Percentiles rank a stretch among this genome's conserved stretches.
phyloP scores from a whole-genome alignment of 2,113 vertebrate genomes.

The Scomber scombrus region DNA sequence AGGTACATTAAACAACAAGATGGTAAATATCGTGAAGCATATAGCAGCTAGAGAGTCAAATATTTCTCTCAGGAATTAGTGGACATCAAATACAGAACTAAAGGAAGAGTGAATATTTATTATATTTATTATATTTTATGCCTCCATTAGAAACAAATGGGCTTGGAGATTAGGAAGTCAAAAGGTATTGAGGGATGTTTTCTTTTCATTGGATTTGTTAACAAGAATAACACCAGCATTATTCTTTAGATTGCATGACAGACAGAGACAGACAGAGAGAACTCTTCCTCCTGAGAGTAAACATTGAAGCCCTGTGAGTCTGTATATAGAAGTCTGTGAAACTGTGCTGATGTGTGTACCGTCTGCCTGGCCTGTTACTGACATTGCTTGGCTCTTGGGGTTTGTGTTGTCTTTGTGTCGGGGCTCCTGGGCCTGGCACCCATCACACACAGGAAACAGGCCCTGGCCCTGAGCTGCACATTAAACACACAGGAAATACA shows the following conservation, averaged over 20 bases:
- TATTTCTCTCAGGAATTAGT: too few relatives aligned
- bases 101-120: too few relatives aligned
- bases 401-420: slow-evolving; percentile 60
- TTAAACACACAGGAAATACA: slow-evolving; percentile 82
- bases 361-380: slow-evolving; percentile 60
- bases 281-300: slow-evolving; percentile 47
- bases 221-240: background rate
- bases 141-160: too few relatives aligned
- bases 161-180: too few relatives aligned
- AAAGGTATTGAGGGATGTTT: too few relatives aligned
- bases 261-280: slow-evolving; percentile 10
- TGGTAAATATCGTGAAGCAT: too few relatives aligned
- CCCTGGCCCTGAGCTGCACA: slow-evolving; percentile 74
- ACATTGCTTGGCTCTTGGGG: slow-evolving; percentile 31
- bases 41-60: too few relatives aligned
- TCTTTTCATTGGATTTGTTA: too few relatives aligned
- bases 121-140: too few relatives aligned
- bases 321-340: slow-evolving; percentile 63
- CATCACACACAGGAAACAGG: slow-evolving; percentile 85
- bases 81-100: too few relatives aligned
- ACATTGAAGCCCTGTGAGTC: slow-evolving; percentile 41
- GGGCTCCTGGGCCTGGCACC: slow-evolving; percentile 76
- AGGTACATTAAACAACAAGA: too few relatives aligned
- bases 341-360: slow-evolving; percentile 61
- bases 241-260: background rate